phyloP scores from a whole-genome alignment of 2,113 vertebrate genomes.

The Amphiprion percula region DNA sequence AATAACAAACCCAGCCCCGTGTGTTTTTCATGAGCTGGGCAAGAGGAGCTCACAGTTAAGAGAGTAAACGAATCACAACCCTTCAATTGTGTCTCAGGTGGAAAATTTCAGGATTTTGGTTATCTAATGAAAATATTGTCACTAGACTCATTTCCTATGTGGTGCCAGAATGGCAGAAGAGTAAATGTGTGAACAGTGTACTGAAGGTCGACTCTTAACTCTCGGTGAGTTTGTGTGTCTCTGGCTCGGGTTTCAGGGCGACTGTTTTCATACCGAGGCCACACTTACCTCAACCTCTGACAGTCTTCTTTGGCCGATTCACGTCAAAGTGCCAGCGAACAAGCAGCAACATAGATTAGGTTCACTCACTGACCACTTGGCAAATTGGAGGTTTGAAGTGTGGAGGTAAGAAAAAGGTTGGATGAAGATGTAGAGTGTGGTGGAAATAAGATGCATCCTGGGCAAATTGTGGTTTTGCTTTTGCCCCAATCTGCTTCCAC shows the following conservation, averaged over 20 bases:
- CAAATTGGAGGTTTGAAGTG: conserved; percentile 6
- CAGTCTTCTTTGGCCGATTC: conserved; percentile 66
- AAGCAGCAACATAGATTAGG: conserved; percentile 49
- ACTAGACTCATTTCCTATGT: conserved; percentile 90
- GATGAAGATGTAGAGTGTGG: conserved; percentile 5
- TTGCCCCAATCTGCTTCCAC: not conserved
- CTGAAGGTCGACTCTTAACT: conserved; percentile 79
- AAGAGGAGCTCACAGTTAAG: conserved; percentile 35
- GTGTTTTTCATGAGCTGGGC: conserved; percentile 75
- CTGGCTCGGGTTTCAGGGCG: conserved; percentile 83
- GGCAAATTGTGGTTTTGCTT: conserved; percentile 3
- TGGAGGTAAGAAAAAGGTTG: not conserved
- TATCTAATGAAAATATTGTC: conserved; percentile 93
- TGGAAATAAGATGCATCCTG: conserved; percentile 22
- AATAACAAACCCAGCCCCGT: conserved; percentile 78
- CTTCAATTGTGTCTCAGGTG: conserved; percentile 84
- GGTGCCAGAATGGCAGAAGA: conserved; percentile 84
- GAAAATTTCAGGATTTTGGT: conserved; percentile 82
- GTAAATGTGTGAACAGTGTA: conserved; percentile 87
- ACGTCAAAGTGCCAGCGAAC: conserved; percentile 53
- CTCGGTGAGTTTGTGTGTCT: conserved; percentile 71
- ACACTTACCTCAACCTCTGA: conserved; percentile 75
- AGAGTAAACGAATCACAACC: conserved; percentile 84
- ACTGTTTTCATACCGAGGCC: conserved; percentile 84
- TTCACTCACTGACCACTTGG: conserved; percentile 36